Conservation (phyloP, 2,888 invertebrate species). For the Entomobrya proxima region DNA sequence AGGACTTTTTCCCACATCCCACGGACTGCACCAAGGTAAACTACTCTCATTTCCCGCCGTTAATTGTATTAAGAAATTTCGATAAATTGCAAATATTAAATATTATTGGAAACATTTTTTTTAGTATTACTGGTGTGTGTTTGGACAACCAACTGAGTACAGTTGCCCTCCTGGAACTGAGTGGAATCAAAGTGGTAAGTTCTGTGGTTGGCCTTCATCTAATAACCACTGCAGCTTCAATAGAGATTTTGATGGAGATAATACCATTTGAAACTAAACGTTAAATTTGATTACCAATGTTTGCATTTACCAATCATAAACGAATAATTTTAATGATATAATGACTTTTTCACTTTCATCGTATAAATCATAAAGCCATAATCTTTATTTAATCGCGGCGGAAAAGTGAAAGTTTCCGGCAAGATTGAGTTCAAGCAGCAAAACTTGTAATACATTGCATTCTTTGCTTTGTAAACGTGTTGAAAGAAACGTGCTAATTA, state of each 20-base stretch:
- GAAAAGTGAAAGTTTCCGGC: slow-evolving; percentile 17
- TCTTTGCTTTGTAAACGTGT: slow-evolving; percentile 10
- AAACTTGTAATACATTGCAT: not conserved
- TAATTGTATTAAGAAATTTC: too few species aligned
- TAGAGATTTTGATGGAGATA: slow-evolving; percentile 55
- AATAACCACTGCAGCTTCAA: slow-evolving; percentile 49
- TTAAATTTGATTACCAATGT: too few species aligned
- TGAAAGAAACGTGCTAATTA: not conserved
- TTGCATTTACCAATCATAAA: too few species aligned
- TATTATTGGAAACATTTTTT: too few species aligned
- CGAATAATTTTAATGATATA: too few species aligned
- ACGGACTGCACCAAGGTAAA: slow-evolving; percentile 75
- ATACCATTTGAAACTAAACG: slow-evolving; percentile 36
- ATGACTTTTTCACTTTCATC: slow-evolving; percentile 7
- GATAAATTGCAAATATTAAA: too few species aligned
- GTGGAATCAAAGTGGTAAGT: slow-evolving; percentile 84
- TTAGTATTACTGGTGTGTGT: slow-evolving; percentile 91
- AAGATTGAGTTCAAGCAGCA: not conserved
- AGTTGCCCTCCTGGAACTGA: slow-evolving; percentile 86
- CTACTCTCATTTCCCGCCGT: too few species aligned
- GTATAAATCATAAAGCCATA: not conserved
- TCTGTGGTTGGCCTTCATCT: slow-evolving; percentile 87
- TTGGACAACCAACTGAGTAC: slow-evolving; percentile 86
- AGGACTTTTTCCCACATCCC: slow-evolving; percentile 74
- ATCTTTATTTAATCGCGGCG: not conserved